These are phyloP conservation scores for Antheraea mylitta DNA, from an alignment of 1,140 invertebrate genomes.

Conservation along the genomic window DNA sequence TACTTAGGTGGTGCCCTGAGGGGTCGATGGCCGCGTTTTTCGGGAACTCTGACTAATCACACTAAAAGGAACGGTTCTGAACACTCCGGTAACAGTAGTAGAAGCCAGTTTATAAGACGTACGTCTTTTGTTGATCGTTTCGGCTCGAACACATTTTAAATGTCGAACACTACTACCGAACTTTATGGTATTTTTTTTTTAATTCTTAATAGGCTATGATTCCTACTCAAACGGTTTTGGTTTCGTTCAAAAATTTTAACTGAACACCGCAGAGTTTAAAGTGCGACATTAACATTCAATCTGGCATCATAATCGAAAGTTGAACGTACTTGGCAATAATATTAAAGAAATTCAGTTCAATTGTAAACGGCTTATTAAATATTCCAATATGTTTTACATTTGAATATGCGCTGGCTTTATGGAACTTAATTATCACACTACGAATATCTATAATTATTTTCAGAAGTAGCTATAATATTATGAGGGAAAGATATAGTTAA, in stretches of 20 bases:
- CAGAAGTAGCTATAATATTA: too few species aligned
- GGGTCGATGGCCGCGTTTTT: conserved; percentile 70
- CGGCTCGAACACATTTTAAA: conserved; percentile 45
- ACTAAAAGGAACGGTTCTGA: conserved; percentile 53
- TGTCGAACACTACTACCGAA: conserved; percentile 22
- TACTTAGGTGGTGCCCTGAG: conserved; percentile 69
- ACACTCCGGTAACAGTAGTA: conserved; percentile 31
- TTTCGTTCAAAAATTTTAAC: not conserved
- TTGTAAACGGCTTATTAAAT: not conserved
- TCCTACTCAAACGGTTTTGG: not conserved
- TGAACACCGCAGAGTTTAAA: not conserved
- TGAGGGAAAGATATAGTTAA: too few species aligned
- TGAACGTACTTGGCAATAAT: not conserved
- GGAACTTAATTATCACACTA: too few species aligned
- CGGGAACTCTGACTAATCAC: conserved; percentile 75
- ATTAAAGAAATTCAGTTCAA: not conserved
- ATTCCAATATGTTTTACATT: not conserved
- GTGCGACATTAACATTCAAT: not conserved
- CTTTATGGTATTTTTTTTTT: not conserved
- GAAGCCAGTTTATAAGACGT: conserved; percentile 23
- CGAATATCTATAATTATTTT: too few species aligned
- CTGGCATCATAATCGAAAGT: conserved; percentile 1
- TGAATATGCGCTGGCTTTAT: not conserved
- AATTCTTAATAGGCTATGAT: not conserved
- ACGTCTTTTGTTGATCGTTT: conserved; percentile 26